Percentiles rank a stretch among this genome's conserved stretches.
Evolutionary conservation across 2,888 invertebrate species (phyloP).

Genomic region (Silvanus unidentatus): DNA sequence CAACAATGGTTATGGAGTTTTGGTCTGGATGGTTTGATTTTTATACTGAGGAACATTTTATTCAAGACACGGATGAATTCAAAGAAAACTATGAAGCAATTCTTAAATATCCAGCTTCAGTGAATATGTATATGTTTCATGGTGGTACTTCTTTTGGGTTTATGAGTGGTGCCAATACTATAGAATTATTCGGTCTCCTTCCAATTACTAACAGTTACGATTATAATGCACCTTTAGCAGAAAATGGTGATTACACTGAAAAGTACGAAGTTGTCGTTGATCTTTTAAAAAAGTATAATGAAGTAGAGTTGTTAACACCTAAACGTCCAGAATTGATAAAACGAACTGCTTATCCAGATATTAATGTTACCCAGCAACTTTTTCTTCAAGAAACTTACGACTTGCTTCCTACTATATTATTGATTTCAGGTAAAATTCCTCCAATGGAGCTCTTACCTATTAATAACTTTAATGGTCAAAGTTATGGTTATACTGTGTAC

Average conservation of each 20-base stretch:
- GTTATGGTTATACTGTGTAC: constrained; percentile 54
- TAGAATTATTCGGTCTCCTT: constrained; percentile 20
- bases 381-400: constrained; percentile 13
- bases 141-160: constrained; percentile 85
- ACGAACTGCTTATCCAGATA: constrained; percentile 36
- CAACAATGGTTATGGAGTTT: constrained; percentile 55
- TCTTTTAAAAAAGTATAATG: constrained; percentile 41
- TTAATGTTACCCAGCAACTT: constrained; percentile 29
- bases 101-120: constrained; percentile 44
- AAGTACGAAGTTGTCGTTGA: constrained; percentile 61
- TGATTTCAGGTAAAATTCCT: constrained; percentile 15
- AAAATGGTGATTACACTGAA: constrained; percentile 81
- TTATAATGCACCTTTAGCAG: constrained; percentile 82
- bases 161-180: constrained; percentile 30
- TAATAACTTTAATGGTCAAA: constrained; percentile 50
- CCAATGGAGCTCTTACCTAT: constrained; percentile 42
- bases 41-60: constrained; percentile 43
- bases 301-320: constrained; percentile 37
- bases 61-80: constrained; percentile 24
- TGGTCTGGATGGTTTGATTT: constrained; percentile 59
- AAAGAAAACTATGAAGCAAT: constrained; percentile 30
- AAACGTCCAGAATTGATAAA: constrained; percentile 30
- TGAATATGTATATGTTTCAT: constrained; percentile 89
- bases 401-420: too few relatives aligned
- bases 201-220: constrained; percentile 44